Evolutionary conservation across 2,113 vertebrate species (phyloP).

Genomic region (Eulacestoma nigropectus): DNA sequence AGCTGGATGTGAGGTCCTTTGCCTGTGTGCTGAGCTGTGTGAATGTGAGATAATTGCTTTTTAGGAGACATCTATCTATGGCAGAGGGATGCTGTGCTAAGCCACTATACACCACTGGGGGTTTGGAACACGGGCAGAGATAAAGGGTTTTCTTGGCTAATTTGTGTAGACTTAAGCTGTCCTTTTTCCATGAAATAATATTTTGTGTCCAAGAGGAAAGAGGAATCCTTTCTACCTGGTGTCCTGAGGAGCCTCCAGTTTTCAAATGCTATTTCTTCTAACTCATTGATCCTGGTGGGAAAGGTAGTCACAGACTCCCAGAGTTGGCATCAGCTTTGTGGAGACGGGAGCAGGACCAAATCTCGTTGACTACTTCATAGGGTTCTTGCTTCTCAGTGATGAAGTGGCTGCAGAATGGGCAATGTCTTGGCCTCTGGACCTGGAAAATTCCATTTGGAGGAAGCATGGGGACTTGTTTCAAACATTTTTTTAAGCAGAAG

Average conservation of each 20-base stretch:
- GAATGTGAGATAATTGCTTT: neutral
- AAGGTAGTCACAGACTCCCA: neutral
- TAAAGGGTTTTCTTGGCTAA: neutral
- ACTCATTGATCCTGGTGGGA: neutral
- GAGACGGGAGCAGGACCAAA: neutral
- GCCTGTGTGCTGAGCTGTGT: neutral
- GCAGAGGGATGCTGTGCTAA: neutral
- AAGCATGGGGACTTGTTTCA: neutral
- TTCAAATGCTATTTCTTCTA: neutral
- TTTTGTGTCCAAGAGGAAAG: neutral
- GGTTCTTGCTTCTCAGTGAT: neutral
- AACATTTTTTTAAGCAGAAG: neutral
- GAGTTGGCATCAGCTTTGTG: neutral
- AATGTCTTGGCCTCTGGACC: neutral
- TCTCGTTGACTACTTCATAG: neutral
- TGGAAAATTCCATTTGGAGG: neutral
- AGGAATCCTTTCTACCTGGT: neutral
- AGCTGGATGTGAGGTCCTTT: neutral
- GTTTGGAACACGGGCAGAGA: neutral
- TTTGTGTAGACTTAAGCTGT: neutral
- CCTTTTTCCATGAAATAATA: neutral
- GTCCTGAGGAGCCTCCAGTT: neutral
- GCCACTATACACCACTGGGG: accelerated
- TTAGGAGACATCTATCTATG: accelerated
- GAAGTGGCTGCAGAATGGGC: neutral